Base-by-base conservation (phyloP, 2,113 vertebrate genomes). In the Smithornis capensis region DNA sequence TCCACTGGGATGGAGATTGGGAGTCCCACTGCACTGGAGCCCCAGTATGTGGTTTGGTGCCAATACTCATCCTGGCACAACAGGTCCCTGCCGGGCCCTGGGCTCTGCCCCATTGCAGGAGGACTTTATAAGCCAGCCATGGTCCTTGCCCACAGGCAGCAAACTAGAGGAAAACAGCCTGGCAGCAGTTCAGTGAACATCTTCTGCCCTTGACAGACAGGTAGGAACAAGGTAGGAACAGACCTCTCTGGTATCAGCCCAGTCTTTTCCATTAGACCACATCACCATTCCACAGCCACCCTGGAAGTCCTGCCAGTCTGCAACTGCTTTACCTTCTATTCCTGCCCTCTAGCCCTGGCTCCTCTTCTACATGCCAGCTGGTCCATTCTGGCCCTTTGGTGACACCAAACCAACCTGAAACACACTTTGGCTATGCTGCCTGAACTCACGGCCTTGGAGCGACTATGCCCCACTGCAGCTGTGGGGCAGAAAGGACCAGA, bases 11-110 rank as follows among this genome's bases (percentile, higher is more conserved):
- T 19, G 19, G 22, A 49, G 28, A 10, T 37, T 79, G 63, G 63
- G 42, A 83, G 49, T 7, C 21, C 16, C 49, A 56, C n/a, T 1
- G 1, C 10, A 0, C 10, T 21, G 16, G 12, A 37, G 12, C 6
- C 25, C 29, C 19, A 37, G n/a, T 40, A 24, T 17, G 19, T 45
- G n/a, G 29, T 10, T 44, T 1, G 1, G 49, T 59, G 29, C 25
- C 44, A 75, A 59, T 6, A 76, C 33, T 9, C 38, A 8, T 47
- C 64, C 29, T 27, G 22, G 13, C 42, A 62, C 38, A 65, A 53
- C 16, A 18, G 21, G 22, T 37, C 45, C 40, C 57, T 53, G 80
- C 14, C 0, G 1, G 19, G 7, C 37, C 49, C 55, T 35, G 40
- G 35, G 74, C 21, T 56, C 16, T 68, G 55, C 47, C 37, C 28